Evolutionary conservation across 2,113 vertebrate species (phyloP), one percentile per base, ranked within the genome.

Genomic region (Bagarius yarrelli): DNA sequence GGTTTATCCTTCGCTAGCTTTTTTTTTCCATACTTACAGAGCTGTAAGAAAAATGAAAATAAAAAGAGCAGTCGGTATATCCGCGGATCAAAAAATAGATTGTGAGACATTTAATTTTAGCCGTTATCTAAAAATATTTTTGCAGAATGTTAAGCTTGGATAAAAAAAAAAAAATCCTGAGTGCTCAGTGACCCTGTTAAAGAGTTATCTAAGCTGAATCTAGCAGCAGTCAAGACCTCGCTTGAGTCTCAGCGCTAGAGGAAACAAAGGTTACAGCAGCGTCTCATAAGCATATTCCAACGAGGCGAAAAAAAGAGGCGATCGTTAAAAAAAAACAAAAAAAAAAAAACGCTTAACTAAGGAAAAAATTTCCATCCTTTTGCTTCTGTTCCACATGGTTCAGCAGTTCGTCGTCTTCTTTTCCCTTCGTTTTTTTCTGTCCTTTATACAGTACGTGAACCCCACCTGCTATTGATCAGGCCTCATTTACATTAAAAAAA

Each of bases 401-500:
- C 83, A 87, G 88, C 90, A 89, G 81, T 90, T 90, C 90, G 85
- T 86, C 86, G 86, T 73, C n/a, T 79, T 63, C n/a, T 57, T 61
- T 70, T 36, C 44, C 64, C 52, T 47, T 44, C 76, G n/a, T 47
- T 74, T 32, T 60, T n/a, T 34, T 86, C 79, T 56, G 61, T 79
- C 71, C 86, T 89, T 83, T 80, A 71, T 85, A 47, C 44, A 11
- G 44, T 47, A 85, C 88, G 89, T 90, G 90, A 88, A 87, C 90
- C 83, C 67, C 91, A 93, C 86, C 92, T 93, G 90, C 95, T 95
- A 97, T 95, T 97, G 96, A 98, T 98, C 96, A 95, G 94, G 86
- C 91, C 92, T 95, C 94, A 99, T 98, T 97, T 97, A 94, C 95
- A 98, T 98, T 95, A 91, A 91, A 91, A 36, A 32, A 11, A 30